Conservation (phyloP, 1,140 invertebrate species). For the Trichogramma pretiosum region DNA sequence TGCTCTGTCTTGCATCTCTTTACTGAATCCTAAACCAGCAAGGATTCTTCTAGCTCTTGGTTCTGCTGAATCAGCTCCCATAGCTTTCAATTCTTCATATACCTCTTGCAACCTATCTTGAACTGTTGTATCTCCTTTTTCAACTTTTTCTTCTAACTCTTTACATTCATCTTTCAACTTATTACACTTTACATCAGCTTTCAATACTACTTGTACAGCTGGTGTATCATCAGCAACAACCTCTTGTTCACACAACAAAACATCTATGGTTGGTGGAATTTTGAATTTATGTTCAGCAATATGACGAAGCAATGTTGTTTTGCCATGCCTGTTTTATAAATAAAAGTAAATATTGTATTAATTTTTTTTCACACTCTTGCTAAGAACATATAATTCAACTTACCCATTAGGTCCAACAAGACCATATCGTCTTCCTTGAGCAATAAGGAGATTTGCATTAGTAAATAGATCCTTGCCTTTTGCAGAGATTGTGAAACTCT, state of each 20-base stretch:
- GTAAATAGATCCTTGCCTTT: slow-evolving; percentile 96
- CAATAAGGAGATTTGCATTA: slow-evolving; percentile 91
- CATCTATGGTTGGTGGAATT: slow-evolving; percentile 94
- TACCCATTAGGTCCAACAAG: slow-evolving; percentile 96
- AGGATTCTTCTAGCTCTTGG: slow-evolving; percentile 88
- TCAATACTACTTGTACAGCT: slow-evolving; percentile 87
- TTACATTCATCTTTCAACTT: slow-evolving; percentile 75
- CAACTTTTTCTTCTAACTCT: slow-evolving; percentile 64
- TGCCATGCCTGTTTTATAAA: slow-evolving; percentile 87
- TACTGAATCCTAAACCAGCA: slow-evolving; percentile 92
- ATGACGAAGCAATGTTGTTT: slow-evolving; percentile 95
- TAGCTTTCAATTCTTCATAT: slow-evolving; percentile 91
- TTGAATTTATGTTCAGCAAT: slow-evolving; percentile 80
- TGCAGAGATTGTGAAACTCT: slow-evolving; percentile 96
- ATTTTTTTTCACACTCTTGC: too few species aligned
- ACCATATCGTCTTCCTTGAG: slow-evolving; percentile 89
- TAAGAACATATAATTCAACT: too few species aligned
- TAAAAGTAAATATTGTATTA: slow-evolving; percentile 20
- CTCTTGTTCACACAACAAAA: slow-evolving; percentile 97
- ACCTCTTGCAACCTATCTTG: slow-evolving; percentile 80
- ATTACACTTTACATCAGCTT: slow-evolving; percentile 83
- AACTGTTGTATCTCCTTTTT: slow-evolving; percentile 59
- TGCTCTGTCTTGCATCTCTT: slow-evolving; percentile 86
- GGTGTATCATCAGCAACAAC: slow-evolving; percentile 86
- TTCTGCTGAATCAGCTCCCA: slow-evolving; percentile 95